phyloP scores from a whole-genome alignment of 2,113 vertebrate genomes.

The Prionailurus viverrinus region DNA sequence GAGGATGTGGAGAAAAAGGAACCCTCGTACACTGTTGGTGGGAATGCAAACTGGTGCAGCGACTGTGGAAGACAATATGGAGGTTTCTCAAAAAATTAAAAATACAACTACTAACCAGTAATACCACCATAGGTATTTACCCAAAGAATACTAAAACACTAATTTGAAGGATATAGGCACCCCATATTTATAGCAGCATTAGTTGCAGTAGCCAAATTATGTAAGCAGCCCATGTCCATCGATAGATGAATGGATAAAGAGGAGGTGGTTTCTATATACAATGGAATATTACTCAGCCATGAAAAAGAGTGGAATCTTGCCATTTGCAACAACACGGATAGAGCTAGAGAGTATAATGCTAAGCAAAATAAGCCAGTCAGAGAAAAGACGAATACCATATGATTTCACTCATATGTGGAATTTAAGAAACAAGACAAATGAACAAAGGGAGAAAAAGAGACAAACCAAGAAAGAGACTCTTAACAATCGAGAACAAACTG shows the following conservation, averaged over 20 bases:
- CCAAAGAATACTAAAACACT: not conserved
- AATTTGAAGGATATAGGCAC: not conserved
- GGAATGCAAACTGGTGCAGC: not conserved
- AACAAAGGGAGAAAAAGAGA: not conserved
- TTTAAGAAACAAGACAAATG: not conserved
- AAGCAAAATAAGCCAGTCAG: not conserved
- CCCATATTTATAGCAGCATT: not conserved
- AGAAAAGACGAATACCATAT: not conserved
- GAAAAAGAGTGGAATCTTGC: not conserved
- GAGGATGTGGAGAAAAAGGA: not conserved
- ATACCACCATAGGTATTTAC: not conserved
- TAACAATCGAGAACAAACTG: not conserved
- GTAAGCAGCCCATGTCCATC: not conserved
- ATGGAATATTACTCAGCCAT: not conserved
- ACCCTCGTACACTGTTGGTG: not conserved
- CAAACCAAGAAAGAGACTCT: not conserved
- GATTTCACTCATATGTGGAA: not conserved
- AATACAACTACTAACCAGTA: not conserved
- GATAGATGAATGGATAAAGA: not conserved
- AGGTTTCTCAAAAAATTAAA: not conserved
- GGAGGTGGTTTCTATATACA: not conserved
- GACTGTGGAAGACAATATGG: not conserved
- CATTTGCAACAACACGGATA: not conserved
- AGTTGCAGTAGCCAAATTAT: not conserved
- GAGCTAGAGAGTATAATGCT: not conserved